Evolutionary conservation across 92 coral and sea anemone genomes (phyloP).

Genomic region (Nematostella vectensis): DNA sequence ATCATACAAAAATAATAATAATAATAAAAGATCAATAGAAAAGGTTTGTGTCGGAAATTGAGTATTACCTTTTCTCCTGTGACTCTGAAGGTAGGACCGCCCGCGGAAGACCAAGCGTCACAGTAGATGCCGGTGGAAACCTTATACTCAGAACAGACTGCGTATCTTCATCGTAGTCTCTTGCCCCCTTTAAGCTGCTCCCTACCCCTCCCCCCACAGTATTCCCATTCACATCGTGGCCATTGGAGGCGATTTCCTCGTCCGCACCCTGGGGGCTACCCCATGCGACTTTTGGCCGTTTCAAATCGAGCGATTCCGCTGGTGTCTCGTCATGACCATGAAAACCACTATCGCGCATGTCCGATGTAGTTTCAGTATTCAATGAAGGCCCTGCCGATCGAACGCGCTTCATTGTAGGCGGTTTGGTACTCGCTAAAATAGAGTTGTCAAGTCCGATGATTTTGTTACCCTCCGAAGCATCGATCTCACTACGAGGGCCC

Average conservation of each 20-base stretch:
- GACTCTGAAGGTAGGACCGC: slow-evolving; percentile 70
- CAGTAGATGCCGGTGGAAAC: slow-evolving; percentile 83
- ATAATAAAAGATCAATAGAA: too few species aligned
- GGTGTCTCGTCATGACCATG: slow-evolving; percentile 29
- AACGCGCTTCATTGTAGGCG: slow-evolving; percentile 48
- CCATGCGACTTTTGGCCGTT: slow-evolving; percentile 62
- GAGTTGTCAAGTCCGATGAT: slow-evolving; percentile 45
- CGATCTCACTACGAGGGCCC: slow-evolving; percentile 36
- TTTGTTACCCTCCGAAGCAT: slow-evolving; percentile 30
- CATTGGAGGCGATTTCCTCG: background rate
- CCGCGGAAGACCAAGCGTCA: slow-evolving; percentile 82
- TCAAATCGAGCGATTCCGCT: slow-evolving; percentile 38
- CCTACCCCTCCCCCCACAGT: background rate
- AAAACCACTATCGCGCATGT: slow-evolving; percentile 31
- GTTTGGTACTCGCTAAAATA: slow-evolving; percentile 43
- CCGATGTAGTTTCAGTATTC: slow-evolving; percentile 13
- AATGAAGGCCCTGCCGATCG: slow-evolving; percentile 52
- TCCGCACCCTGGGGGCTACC: slow-evolving; percentile 20
- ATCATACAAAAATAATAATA: too few species aligned
- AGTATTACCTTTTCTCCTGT: slow-evolving; percentile 58
- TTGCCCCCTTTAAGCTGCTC: slow-evolving; percentile 6
- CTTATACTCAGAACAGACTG: slow-evolving; percentile 55
- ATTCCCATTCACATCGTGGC: slow-evolving; percentile 1
- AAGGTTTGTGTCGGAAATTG: too few species aligned
- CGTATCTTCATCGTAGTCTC: slow-evolving; percentile 74